phyloP scores from a whole-genome alignment of 2,113 vertebrate genomes.

The Hippocampus abdominalis region DNA sequence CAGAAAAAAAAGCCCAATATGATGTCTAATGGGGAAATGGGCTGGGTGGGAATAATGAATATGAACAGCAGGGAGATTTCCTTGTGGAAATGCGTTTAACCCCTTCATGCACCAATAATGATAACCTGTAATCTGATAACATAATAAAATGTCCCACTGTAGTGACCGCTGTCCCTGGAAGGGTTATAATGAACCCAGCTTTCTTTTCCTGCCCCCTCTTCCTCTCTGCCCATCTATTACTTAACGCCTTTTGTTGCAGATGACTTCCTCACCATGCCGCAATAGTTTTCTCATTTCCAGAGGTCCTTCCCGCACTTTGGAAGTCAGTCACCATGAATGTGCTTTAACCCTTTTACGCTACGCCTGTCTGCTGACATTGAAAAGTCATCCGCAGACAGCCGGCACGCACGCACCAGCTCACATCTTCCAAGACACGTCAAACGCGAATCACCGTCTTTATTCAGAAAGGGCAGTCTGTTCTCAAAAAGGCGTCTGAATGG shows the following conservation, averaged over 20 bases:
- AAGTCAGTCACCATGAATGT: background rate
- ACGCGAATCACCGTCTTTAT: constrained; percentile 41
- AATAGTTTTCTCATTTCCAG: constrained; percentile 23
- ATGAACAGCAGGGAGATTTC: background rate
- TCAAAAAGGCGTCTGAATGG: constrained; percentile 36
- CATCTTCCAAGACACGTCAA: constrained; percentile 18
- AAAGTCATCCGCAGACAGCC: constrained; percentile 31
- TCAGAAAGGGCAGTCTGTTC: constrained; percentile 32
- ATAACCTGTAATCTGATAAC: background rate
- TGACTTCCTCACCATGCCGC: constrained; percentile 9
- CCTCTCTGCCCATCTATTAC: constrained; percentile 4
- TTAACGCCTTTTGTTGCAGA: constrained; percentile 10
- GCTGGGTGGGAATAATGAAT: background rate
- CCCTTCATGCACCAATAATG: too few relatives aligned
- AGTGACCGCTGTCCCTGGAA: background rate
- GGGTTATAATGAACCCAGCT: background rate
- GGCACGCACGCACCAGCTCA: background rate
- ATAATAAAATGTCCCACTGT: background rate
- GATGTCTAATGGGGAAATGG: background rate
- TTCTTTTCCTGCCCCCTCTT: background rate
- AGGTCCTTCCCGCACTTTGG: background rate
- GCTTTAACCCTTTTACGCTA: constrained; percentile 11
- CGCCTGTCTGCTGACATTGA: constrained; percentile 19
- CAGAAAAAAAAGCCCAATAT: background rate
- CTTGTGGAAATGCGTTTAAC: too few relatives aligned